Percentiles rank a stretch among this genome's conserved stretches.
Evolutionary conservation across 1,140 invertebrate genomes (phyloP).

Genomic region (Solen grandis): DNA sequence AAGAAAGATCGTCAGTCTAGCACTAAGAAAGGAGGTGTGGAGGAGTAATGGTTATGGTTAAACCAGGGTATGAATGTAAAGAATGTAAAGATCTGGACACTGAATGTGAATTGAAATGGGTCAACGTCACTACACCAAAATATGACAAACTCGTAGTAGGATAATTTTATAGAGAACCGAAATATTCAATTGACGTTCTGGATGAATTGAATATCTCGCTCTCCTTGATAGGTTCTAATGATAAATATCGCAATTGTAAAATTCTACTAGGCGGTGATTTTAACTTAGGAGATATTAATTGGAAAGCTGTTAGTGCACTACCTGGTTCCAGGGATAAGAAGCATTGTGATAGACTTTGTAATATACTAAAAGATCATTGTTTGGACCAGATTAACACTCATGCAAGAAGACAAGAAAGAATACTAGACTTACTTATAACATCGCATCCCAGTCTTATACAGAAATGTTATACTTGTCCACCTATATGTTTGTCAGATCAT

Average conservation of each 20-base stretch:
- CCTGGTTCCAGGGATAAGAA: too few relatives aligned
- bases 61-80: background rate
- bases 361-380: background rate
- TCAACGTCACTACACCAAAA: background rate
- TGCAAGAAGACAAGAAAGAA: background rate
- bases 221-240: background rate
- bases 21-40: conserved; percentile 11
- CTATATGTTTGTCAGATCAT: conserved; percentile 21
- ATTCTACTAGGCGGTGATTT: conserved; percentile 38
- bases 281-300: conserved; percentile 38
- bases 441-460: too few relatives aligned
- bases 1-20: conserved; percentile 14
- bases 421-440: conserved; percentile 7
- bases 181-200: conserved; percentile 1
- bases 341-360: background rate
- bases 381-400: conserved; percentile 14
- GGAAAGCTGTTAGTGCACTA: background rate
- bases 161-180: conserved; percentile 6
- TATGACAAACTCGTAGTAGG: background rate
- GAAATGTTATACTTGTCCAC: background rate
- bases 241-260: conserved; percentile 13
- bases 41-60: conserved; percentile 24
- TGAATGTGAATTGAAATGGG: conserved; percentile 36
- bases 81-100: conserved; percentile 24
- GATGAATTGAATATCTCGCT: background rate